Evolutionary conservation across 2,888 invertebrate species (phyloP).

Genomic region (Nemapogon koenigi): DNA sequence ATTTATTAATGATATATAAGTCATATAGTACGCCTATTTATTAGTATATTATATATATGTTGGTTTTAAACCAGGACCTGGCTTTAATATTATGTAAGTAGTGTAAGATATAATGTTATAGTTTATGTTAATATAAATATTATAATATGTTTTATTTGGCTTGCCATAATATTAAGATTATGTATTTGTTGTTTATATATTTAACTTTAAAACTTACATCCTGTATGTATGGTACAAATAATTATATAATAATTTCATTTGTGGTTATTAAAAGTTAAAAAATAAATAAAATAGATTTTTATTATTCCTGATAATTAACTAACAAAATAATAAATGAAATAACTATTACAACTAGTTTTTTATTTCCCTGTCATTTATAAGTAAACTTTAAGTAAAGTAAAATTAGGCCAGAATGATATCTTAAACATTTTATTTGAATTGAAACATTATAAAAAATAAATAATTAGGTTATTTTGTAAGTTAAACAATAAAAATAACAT

Average conservation of each 20-base stretch:
- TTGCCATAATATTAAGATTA: conserved; percentile 8
- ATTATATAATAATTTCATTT: conserved; percentile 17
- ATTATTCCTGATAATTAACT: background rate
- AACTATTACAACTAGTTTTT: background rate
- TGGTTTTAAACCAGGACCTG: conserved; percentile 29
- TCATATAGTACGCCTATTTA: conserved; percentile 12
- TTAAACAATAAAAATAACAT: too few species aligned
- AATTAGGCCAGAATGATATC: too few species aligned
- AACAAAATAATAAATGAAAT: background rate
- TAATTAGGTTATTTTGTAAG: too few species aligned
- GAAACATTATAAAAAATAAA: too few species aligned
- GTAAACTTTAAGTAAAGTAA: background rate
- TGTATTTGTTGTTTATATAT: conserved; percentile 6
- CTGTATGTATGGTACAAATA: conserved; percentile 19
- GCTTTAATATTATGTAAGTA: conserved; percentile 51
- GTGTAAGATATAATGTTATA: conserved; percentile 22
- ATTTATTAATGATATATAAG: conserved; percentile 3
- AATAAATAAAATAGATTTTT: background rate
- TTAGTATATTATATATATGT: conserved; percentile 23
- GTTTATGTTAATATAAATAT: conserved; percentile 9
- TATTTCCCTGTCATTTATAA: background rate
- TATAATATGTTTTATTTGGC: conserved; percentile 10
- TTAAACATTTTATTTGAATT: too few species aligned
- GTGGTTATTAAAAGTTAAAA: conserved; percentile 11
- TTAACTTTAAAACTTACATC: conserved; percentile 15